phyloP scores from a whole-genome alignment of 2,888 invertebrate species.

The Aelia acuminata region DNA sequence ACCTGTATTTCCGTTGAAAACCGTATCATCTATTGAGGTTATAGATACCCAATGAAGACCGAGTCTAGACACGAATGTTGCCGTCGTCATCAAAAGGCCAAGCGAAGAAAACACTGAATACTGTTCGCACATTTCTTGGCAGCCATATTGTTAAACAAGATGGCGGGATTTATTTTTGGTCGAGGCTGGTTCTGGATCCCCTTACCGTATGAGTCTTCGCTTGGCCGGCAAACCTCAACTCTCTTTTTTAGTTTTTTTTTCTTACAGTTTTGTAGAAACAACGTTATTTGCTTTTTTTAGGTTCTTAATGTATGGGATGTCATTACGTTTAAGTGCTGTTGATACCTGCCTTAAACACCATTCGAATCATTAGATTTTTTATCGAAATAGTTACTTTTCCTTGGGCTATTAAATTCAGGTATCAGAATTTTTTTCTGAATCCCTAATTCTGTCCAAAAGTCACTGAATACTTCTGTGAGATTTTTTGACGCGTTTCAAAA shows the following conservation, averaged over 20 bases:
- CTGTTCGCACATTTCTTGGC: slow-evolving; percentile 44
- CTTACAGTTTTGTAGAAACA: not conserved
- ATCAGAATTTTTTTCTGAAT: no score
- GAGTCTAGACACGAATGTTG: not conserved
- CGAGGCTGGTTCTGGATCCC: slow-evolving; percentile 7
- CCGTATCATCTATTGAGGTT: not conserved
- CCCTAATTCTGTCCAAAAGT: no score
- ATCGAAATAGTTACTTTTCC: no score
- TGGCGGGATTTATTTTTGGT: slow-evolving; percentile 46
- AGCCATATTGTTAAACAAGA: slow-evolving; percentile 46
- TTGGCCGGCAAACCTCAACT: not conserved
- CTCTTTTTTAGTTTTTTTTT: not conserved
- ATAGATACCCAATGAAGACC: not conserved
- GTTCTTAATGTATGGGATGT: not conserved
- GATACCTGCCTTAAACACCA: no score
- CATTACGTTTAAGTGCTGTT: no score
- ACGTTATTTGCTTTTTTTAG: not conserved
- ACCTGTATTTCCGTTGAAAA: not conserved
- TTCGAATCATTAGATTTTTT: no score
- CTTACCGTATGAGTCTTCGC: slow-evolving; percentile 17
- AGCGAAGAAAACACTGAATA: not conserved
- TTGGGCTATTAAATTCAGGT: no score
- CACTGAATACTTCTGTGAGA: no score
- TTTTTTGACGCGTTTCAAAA: no score
- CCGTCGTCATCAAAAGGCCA: not conserved